phyloP scores from a whole-genome alignment of 2,113 vertebrate species.

The Cyanistes caeruleus region DNA sequence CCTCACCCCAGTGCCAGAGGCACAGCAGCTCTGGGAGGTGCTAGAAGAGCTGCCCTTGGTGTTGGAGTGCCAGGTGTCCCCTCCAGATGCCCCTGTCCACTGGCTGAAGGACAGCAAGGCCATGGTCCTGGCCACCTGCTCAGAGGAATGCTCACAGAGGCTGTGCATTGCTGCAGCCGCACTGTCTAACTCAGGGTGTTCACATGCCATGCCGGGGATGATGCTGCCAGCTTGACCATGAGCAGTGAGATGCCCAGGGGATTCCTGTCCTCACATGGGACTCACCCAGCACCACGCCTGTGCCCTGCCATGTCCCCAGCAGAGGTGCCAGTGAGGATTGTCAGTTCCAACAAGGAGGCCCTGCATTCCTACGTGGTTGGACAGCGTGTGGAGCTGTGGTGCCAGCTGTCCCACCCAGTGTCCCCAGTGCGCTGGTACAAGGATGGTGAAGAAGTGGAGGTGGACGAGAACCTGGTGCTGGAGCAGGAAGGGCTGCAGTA shows the following conservation, averaged over 20 bases:
- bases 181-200: neutral
- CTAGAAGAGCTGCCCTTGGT: conserved; percentile 5
- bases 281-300: neutral
- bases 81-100: conserved; percentile 72
- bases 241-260: conserved; percentile 73
- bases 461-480: conserved; percentile 75
- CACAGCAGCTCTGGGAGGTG: neutral
- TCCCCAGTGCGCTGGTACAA: conserved; percentile 86
- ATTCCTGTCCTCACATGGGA: neutral
- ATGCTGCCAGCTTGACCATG: conserved; percentile 66
- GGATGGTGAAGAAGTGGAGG: conserved; percentile 86
- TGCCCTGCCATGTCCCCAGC: neutral
- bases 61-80: conserved; percentile 76
- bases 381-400: conserved; percentile 87
- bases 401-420: conserved; percentile 82
- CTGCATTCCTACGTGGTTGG: conserved; percentile 79
- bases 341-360: conserved; percentile 78
- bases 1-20: neutral
- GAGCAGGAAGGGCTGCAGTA: conserved; percentile 81
- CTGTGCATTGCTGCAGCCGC: conserved; percentile 80
- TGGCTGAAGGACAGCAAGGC: conserved; percentile 87
- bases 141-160: conserved; percentile 77
- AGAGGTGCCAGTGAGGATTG: conserved; percentile 86
- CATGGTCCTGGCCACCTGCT: conserved; percentile 7
- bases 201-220: conserved; percentile 72